phyloP scores from a whole-genome alignment of 2,888 invertebrate species.

The Unio pictorum region DNA sequence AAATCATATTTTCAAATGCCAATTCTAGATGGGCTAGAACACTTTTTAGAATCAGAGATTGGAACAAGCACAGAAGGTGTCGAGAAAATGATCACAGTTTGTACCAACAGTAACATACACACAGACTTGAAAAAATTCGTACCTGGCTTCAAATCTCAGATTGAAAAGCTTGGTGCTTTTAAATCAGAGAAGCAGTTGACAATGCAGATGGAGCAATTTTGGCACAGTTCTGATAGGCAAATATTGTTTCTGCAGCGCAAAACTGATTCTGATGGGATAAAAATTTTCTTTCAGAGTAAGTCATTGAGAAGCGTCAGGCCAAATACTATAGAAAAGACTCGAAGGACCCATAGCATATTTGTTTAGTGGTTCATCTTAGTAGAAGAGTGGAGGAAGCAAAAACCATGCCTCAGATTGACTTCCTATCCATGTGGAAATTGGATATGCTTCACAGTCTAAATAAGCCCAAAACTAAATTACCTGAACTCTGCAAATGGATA shows the following conservation, averaged over 20 bases:
- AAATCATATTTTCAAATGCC: constrained; percentile 32
- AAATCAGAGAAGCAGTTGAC: constrained; percentile 46
- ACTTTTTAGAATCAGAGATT: constrained; percentile 9
- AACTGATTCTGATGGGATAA: constrained; percentile 31
- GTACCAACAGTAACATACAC: constrained; percentile 44
- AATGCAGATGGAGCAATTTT: constrained; percentile 27
- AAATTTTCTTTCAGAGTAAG: constrained; percentile 37
- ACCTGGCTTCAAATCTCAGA: constrained; percentile 5
- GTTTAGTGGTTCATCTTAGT: constrained; percentile 21
- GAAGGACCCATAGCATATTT: constrained; percentile 14
- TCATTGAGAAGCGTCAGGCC: constrained; percentile 23
- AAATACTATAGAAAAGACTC: constrained; percentile 1
- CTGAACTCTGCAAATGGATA: constrained; percentile 9
- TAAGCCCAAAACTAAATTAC: constrained; percentile 15
- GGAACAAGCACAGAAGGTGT: neutral
- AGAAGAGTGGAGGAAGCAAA: constrained; percentile 8
- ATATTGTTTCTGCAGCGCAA: constrained; percentile 37
- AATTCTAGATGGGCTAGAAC: constrained; percentile 32
- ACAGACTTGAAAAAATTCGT: constrained; percentile 8
- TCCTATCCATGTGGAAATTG: constrained; percentile 37
- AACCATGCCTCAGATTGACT: constrained; percentile 33
- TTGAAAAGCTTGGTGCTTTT: constrained; percentile 42
- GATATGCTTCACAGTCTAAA: constrained; percentile 33
- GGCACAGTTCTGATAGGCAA: constrained; percentile 16
- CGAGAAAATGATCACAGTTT: constrained; percentile 18